Conservation (phyloP, 2,888 invertebrate species). For the Ennomos fuscantarius region DNA sequence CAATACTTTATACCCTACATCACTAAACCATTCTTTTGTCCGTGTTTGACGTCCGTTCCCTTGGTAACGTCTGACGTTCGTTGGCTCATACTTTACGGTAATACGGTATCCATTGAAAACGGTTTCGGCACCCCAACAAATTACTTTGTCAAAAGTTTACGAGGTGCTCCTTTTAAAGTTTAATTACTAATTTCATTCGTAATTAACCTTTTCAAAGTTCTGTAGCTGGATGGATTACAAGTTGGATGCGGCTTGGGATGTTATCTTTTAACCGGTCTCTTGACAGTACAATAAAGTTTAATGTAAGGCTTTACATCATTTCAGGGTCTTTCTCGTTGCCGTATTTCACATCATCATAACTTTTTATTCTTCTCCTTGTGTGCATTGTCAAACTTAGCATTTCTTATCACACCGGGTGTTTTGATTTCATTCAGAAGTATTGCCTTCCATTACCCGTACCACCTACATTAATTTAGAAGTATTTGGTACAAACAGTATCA, state of each 20-base stretch:
- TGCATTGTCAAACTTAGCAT: no score
- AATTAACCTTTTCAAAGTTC: constrained; percentile 27
- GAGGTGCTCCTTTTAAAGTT: constrained; percentile 22
- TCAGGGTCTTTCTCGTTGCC: no score
- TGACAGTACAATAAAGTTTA: no score
- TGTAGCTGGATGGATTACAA: constrained; percentile 17
- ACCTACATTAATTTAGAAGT: no score
- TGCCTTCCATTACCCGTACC: no score
- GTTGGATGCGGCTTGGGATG: constrained; percentile 7
- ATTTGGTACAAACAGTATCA: constrained; percentile 1
- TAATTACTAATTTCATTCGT: constrained; percentile 28
- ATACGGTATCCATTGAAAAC: constrained; percentile 3
- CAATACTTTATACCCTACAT: background rate
- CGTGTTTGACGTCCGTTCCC: constrained; percentile 18
- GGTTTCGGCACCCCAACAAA: constrained; percentile 4
- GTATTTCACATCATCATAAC: no score
- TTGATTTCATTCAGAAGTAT: no score
- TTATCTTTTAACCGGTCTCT: constrained; percentile 10
- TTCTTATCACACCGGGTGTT: no score
- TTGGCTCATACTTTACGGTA: constrained; percentile 8
- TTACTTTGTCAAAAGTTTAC: constrained; percentile 28
- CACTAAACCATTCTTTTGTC: constrained; percentile 11
- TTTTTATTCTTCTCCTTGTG: no score
- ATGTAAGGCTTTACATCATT: no score
- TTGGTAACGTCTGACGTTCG: constrained; percentile 10